Evolutionary conservation across 2,888 invertebrate genomes (phyloP).

Genomic region (Rhagium mordax): DNA sequence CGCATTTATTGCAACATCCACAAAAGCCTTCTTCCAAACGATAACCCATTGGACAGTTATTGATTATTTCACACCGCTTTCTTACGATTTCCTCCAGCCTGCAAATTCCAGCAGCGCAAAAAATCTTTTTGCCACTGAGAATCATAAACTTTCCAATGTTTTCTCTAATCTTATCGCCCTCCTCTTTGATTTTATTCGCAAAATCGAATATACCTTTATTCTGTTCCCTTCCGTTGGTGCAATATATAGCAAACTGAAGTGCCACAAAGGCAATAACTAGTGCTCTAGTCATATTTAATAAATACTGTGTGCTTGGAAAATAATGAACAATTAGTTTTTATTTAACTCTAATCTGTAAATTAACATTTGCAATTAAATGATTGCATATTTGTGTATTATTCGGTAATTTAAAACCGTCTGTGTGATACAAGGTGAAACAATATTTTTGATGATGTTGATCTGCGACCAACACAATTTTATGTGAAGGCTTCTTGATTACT

Average conservation of each 20-base stretch:
- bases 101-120: conserved; percentile 8
- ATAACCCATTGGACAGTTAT: not conserved
- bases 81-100: not conserved
- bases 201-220: not conserved
- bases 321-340: not conserved
- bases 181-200: not conserved
- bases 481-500: no score
- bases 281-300: not conserved
- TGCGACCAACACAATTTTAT: no score
- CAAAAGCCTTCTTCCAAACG: not conserved
- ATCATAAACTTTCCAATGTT: not conserved
- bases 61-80: not conserved
- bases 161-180: not conserved
- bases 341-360: not conserved
- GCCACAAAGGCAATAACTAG: not conserved
- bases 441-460: no score
- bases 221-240: not conserved
- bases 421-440: not conserved
- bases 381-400: not conserved
- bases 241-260: not conserved
- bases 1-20: conserved; percentile 7
- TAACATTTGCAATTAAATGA: not conserved
- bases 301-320: not conserved
- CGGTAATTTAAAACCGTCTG: not conserved
- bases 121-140: not conserved